Base-by-base conservation (phyloP, 2,113 vertebrate genomes). In the Tor tambroides region DNA sequence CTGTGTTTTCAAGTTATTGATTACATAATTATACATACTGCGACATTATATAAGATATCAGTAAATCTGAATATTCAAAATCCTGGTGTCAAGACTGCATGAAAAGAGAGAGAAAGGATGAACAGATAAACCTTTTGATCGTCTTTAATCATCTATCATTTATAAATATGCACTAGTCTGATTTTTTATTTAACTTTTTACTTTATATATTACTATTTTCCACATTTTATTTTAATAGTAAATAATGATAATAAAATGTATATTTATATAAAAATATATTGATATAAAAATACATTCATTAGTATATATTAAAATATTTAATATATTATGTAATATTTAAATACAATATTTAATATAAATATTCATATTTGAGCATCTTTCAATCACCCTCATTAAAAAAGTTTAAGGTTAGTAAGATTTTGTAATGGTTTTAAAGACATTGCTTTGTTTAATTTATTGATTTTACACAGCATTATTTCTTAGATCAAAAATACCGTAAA, bases 91-190 rank as follows among this genome's bases (percentile, higher is more conserved):
- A 46, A 46, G 43, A 3, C 43, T 32, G 26, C 46, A 51, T 46
- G n/a, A 35, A 83, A 54, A 65, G 30, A 75, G 67, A 74, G 35
- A 85, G 78, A 65, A n/a, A 69, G 59, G 65, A 28, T 14, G 26
- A 59, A 85, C 0, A 28, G 87, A 85, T 21, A 79, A 77, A 72
- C 14, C 54, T 28, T 46, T 14, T 54, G 28, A 78, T 46, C 23
- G 12, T 26, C 2, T 8, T 43, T 15, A 75, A 75, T 46, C 23
- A 26, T 75, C 10, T n/a, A 75, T 46, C 21, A 75, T 76, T 76
- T 46, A 26, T 46, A 8, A n/a, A 76, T 28, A 21, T 21, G 4
- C 30, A 69, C 17, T 32, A 35, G 35, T 35, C 30, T 32, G 15
- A 69, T 30, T n/a, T n/a, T n/a, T n/a, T n/a, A n/a, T 69, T 69